Percentiles rank a stretch among this genome's conserved stretches.
Evolutionary conservation across 2,113 vertebrate genomes (phyloP).

Genomic region (Amphilophus citrinellus): DNA sequence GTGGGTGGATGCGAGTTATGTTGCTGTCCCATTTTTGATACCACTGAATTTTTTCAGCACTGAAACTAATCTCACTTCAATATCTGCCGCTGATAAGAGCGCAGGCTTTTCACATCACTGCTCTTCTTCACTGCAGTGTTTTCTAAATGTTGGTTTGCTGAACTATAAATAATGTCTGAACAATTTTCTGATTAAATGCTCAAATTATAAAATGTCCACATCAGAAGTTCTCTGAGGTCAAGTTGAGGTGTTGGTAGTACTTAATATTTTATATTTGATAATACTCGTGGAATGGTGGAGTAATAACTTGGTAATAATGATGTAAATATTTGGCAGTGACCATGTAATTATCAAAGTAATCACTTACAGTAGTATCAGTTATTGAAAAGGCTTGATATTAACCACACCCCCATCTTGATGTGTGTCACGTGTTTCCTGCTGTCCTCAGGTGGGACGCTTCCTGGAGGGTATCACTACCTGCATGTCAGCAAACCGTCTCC

Average conservation of each 20-base stretch:
- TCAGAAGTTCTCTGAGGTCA: background rate
- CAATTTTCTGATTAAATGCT: background rate
- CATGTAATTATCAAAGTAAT: too few species aligned
- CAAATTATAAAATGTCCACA: background rate
- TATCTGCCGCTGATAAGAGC: background rate
- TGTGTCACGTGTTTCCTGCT: background rate
- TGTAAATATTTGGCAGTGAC: background rate
- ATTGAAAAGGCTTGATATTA: too few species aligned
- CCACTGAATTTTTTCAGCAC: background rate
- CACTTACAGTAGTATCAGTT: too few species aligned
- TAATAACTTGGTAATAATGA: background rate
- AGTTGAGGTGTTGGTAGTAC: background rate
- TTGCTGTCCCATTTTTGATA: background rate
- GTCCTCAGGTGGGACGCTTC: constrained; percentile 86
- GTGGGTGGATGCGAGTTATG: constrained; percentile 12
- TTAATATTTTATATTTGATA: background rate
- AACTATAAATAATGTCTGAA: background rate
- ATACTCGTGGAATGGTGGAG: background rate
- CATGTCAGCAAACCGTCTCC: constrained; percentile 85
- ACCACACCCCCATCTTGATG: background rate
- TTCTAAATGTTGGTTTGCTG: background rate
- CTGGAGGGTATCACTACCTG: constrained; percentile 89
- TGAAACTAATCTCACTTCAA: background rate
- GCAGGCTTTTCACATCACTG: background rate
- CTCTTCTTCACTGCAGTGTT: background rate